Evolutionary conservation across 2,797 vertebrate genomes (phyloP).

Genomic region (Fistularia tabacaria): DNA sequence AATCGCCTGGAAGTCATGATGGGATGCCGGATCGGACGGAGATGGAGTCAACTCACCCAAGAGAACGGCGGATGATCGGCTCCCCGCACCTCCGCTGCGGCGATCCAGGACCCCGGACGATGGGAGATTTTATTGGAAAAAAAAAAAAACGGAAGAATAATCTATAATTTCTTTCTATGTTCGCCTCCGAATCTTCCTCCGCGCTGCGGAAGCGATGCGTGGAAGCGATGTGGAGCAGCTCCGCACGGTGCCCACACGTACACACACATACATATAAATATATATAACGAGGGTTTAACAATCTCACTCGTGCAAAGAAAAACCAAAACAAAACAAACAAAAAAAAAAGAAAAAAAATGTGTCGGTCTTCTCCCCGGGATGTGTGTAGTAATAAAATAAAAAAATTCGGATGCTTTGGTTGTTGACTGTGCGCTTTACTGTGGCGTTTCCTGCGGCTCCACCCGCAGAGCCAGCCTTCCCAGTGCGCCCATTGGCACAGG

Average conservation of each 20-base stretch:
- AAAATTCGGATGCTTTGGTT: slow-evolving; percentile 68
- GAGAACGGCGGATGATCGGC: slow-evolving; percentile 65
- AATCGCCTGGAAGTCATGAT: slow-evolving; percentile 22
- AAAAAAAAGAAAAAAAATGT: slow-evolving; percentile 4
- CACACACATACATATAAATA: slow-evolving; percentile 17
- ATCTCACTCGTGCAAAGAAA: slow-evolving; percentile 5
- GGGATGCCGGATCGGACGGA: slow-evolving; percentile 24
- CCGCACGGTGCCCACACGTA: slow-evolving; percentile 6
- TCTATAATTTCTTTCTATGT: slow-evolving; percentile 16
- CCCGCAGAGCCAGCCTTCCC: slow-evolving; percentile 71
- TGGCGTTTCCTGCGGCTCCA: slow-evolving; percentile 71
- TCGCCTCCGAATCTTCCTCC: slow-evolving; percentile 48
- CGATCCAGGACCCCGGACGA: slow-evolving; percentile 70
- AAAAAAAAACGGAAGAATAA: not conserved
- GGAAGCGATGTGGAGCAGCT: slow-evolving; percentile 38
- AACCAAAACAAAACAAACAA: not conserved
- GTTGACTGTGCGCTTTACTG: slow-evolving; percentile 70
- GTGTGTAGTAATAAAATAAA: slow-evolving; percentile 51
- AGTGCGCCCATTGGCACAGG: slow-evolving; percentile 70
- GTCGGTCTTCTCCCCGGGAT: not conserved
- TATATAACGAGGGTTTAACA: not conserved
- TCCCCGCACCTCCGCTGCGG: slow-evolving; percentile 65
- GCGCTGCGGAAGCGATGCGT: slow-evolving; percentile 21
- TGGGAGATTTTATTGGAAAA: not conserved
- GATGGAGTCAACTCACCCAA: slow-evolving; percentile 68